A percentile compares a stretch with the other conserved stretches of the same genome.
Conservation (phyloP, 2,113 vertebrate species). For the Andinoacara biseriatus region DNA sequence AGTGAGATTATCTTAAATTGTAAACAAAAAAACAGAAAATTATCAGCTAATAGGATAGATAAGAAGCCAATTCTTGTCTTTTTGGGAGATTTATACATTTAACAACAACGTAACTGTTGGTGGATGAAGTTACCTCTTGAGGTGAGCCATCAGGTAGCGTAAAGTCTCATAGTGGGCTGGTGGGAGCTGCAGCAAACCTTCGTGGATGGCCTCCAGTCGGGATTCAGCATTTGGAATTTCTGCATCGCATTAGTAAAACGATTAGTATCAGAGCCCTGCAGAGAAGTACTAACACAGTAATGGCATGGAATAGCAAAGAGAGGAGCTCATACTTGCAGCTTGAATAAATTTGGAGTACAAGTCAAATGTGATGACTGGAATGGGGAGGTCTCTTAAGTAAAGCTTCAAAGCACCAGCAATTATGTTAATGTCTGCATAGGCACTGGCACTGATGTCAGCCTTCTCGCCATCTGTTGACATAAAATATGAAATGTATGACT, state of each 20-base stretch:
- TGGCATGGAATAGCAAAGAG: neutral
- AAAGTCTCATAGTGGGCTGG: slow-evolving; percentile 97
- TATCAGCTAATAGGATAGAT: neutral
- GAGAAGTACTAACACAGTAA: neutral
- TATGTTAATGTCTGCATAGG: slow-evolving; percentile 96
- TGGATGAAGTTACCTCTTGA: slow-evolving; percentile 87
- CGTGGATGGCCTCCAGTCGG: slow-evolving; percentile 93
- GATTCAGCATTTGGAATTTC: slow-evolving; percentile 89
- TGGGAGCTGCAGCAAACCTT: slow-evolving; percentile 90
- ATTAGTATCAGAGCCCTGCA: slow-evolving; percentile 29
- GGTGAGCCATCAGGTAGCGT: slow-evolving; percentile 95
- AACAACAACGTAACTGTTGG: neutral
- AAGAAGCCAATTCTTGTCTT: neutral
- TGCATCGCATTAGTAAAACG: slow-evolving; percentile 57
- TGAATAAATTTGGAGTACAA: slow-evolving; percentile 96
- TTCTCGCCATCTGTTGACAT: slow-evolving; percentile 92
- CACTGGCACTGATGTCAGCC: slow-evolving; percentile 90
- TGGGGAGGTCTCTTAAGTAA: slow-evolving; percentile 95
- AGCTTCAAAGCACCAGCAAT: slow-evolving; percentile 96
- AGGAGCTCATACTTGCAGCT: slow-evolving; percentile 89
- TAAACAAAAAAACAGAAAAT: too few species aligned
- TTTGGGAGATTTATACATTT: neutral
- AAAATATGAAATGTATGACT: slow-evolving; percentile 17
- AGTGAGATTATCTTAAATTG: too few species aligned
- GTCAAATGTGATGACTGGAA: slow-evolving; percentile 95